These are phyloP conservation scores for Halocynthia roretzi DNA, from an alignment of 23 tunicate species.

Conservation along the genomic window DNA sequence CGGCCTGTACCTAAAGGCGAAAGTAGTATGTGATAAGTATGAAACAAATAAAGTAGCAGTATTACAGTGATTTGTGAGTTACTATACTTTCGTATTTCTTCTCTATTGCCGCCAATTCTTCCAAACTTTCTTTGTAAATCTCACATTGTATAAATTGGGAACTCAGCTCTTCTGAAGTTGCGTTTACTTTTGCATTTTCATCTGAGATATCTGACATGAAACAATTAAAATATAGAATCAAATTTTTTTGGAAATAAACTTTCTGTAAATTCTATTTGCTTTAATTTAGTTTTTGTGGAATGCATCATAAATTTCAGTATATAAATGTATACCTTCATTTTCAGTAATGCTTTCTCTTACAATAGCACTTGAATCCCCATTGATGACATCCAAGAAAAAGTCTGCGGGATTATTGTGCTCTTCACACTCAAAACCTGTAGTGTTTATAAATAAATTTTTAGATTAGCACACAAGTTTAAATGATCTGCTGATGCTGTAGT, in stretches of 20 bases:
- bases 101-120: slow-evolving; percentile 12
- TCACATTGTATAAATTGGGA: background rate
- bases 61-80: background rate
- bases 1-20: background rate
- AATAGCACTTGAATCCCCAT: slow-evolving; percentile 92
- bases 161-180: slow-evolving; percentile 15
- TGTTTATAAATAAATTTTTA: slow-evolving; percentile 8
- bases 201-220: too few species aligned
- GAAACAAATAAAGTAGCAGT: too few species aligned
- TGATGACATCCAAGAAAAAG: slow-evolving; percentile 87
- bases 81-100: slow-evolving; percentile 5
- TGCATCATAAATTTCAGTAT: too few species aligned
- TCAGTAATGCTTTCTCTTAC: slow-evolving; percentile 11
- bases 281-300: too few species aligned
- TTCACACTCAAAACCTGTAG: slow-evolving; percentile 67
- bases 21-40: background rate
- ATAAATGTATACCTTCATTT: background rate
- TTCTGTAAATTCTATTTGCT: too few species aligned
- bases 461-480: background rate
- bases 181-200: slow-evolving; percentile 8
- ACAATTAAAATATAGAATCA: too few species aligned
- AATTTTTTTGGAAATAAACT: too few species aligned
- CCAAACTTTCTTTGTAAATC: slow-evolving; percentile 13
- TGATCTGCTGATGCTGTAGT: background rate
- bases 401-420: slow-evolving; percentile 97